Evolutionary conservation across 2,797 vertebrate species (phyloP).

Genomic region (Denticeps clupeoides): DNA sequence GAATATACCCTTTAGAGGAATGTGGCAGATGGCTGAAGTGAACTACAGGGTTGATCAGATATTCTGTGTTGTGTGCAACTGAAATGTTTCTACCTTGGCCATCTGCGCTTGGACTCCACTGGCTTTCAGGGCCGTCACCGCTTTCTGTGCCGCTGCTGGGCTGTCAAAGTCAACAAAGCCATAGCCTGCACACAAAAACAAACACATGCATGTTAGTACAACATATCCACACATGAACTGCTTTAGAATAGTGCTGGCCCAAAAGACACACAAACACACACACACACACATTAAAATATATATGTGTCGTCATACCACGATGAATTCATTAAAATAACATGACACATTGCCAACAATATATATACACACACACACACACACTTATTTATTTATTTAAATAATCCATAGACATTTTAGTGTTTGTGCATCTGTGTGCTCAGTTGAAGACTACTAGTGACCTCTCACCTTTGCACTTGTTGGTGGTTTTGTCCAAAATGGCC

Average conservation of each 20-base stretch:
- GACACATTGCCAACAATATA: too few species aligned
- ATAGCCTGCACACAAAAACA: slow-evolving; percentile 59
- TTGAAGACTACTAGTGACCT: not conserved
- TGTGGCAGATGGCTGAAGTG: too few species aligned
- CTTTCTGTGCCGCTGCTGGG: slow-evolving; percentile 85
- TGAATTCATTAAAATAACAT: too few species aligned
- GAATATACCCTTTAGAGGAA: too few species aligned
- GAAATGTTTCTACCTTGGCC: slow-evolving; percentile 87
- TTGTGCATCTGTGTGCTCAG: not conserved
- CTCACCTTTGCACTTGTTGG: slow-evolving; percentile 94
- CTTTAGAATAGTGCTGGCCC: too few species aligned
- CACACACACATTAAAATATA: too few species aligned
- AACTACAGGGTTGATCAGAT: too few species aligned
- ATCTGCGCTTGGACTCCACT: slow-evolving; percentile 90
- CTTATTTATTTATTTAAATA: too few species aligned
- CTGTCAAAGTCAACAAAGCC: slow-evolving; percentile 94
- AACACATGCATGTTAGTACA: slow-evolving; percentile 41
- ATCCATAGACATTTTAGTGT: too few species aligned
- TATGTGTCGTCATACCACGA: too few species aligned
- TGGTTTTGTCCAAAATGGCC: slow-evolving; percentile 90
- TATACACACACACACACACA: too few species aligned
- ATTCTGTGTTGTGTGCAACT: not conserved
- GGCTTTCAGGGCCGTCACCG: slow-evolving; percentile 82
- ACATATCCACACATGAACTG: slow-evolving; percentile 53
- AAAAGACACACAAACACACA: too few species aligned